Base-by-base conservation (phyloP, 2,113 vertebrate genomes). In the Grammomys surdaster region DNA sequence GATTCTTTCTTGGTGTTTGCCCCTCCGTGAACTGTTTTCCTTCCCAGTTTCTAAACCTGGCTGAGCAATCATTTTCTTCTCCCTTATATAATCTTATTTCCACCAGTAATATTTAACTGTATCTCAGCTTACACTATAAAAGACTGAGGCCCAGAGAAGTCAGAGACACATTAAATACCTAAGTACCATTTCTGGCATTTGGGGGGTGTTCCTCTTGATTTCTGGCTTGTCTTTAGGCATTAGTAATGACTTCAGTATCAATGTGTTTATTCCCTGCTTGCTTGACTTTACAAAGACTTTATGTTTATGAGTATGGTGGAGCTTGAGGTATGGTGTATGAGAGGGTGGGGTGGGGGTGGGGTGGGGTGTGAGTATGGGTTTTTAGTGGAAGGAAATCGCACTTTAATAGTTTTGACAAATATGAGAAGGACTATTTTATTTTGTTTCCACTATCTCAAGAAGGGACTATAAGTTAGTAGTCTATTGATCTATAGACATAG, bases 151-250 rank as follows among this genome's bases (percentile, higher is more conserved):
- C 26, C 46, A 3, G 28, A n/a, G 80, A 51, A 31, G 16, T 19
- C 5, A 17, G 60, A 60, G 60, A 72, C 31, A 31, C 5, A 43
- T 9, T 51, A 26, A 33, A 1, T 4, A 3, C 0, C 6, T 51
- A 26, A 33, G 1, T 2, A 3, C 1, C 9, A 12, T 1, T 9
- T 4, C 5, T 31, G 22, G 9, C 20, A 31, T 28, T 0, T 0
- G 14, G 4, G 22, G 20, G 8, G 1, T 12, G 2, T 31, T 40
- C 19, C 24, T 36, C 51, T 65, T 48, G 20, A 24, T 10, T 28
- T 17, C n/a, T 3, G 54, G 33, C 11, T 63, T 63, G 24, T 72
- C 17, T 19, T 51, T 54, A 76, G 36, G 48, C 17, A 22, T 40
- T 43, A 40, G 33, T 67, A 40, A 11, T 28, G 33, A 24, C 26